Conservation (phyloP, 2,888 invertebrate species). For the Ditylenchus weischeri region DNA sequence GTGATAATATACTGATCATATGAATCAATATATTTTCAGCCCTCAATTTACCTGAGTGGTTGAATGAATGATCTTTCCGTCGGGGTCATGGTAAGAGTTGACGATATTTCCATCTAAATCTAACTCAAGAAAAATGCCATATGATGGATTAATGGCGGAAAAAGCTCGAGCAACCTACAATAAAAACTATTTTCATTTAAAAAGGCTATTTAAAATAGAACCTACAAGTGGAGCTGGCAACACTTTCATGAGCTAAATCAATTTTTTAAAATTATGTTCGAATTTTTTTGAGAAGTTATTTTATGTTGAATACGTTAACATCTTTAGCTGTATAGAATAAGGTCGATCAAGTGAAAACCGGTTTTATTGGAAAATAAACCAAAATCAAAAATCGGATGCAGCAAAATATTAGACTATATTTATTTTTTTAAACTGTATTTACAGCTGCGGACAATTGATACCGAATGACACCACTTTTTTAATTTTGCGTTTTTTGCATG, state of each 20-base stretch:
- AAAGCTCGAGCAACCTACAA: not conserved
- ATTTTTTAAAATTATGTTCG: not conserved
- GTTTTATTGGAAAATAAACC: no score
- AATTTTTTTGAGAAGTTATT: no score
- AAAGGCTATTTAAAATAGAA: not conserved
- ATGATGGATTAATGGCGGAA: not conserved
- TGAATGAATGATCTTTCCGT: conserved; percentile 17
- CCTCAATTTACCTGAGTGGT: conserved; percentile 13
- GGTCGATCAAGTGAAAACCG: no score
- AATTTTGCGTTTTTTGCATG: no score
- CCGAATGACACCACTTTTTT: no score
- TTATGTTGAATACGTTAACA: no score
- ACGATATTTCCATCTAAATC: conserved; percentile 24
- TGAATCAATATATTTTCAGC: not conserved
- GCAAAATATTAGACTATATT: no score
- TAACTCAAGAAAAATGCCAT: conserved; percentile 22
- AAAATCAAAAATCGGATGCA: no score
- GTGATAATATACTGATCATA: no score
- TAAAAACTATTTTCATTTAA: not conserved
- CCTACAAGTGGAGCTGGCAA: conserved; percentile 13
- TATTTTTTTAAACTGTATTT: no score
- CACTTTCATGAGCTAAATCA: conserved; percentile 18
- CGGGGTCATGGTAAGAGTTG: conserved; percentile 23
- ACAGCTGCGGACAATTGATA: no score
- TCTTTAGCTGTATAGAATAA: no score